Percentiles rank a stretch among this genome's conserved stretches.
Evolutionary conservation across 2,113 vertebrate species (phyloP).

Genomic region (Centropus unirufus): DNA sequence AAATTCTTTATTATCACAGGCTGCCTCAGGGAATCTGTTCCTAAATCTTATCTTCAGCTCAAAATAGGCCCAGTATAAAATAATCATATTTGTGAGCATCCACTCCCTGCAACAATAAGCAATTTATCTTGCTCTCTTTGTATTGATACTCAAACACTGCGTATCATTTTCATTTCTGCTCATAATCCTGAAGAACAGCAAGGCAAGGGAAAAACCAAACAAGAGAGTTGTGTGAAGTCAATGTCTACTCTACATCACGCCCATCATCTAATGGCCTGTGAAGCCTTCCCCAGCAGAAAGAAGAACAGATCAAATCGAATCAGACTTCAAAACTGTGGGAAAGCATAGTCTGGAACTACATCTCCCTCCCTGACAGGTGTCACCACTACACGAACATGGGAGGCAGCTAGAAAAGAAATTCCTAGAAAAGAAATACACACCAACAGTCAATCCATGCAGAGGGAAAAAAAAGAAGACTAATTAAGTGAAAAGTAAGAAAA

Average conservation of each 20-base stretch:
- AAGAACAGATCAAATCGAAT: not conserved
- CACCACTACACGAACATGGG: not conserved
- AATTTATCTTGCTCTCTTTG: not conserved
- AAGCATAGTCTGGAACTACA: not conserved
- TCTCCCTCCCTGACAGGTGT: slow-evolving; percentile 22
- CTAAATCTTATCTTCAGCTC: not conserved
- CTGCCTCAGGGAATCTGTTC: not conserved
- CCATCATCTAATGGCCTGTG: not conserved
- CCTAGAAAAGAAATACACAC: not conserved
- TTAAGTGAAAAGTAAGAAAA: not conserved
- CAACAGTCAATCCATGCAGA: not conserved
- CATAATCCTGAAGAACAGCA: not conserved
- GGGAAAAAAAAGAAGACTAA: not conserved
- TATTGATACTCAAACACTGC: not conserved
- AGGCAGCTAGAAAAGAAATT: not conserved
- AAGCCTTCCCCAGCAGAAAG: not conserved
- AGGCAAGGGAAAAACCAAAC: not conserved
- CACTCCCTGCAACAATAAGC: not conserved
- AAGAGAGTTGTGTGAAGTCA: not conserved
- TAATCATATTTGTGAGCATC: not conserved
- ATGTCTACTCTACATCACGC: not conserved
- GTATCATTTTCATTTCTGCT: not conserved
- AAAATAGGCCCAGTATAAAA: not conserved
- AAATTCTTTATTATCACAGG: not conserved
- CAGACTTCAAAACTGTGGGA: slow-evolving; percentile 1